These are phyloP conservation scores for Siderastrea radians DNA, from an alignment of 92 coral and sea anemone genomes.

Conservation along the genomic window DNA sequence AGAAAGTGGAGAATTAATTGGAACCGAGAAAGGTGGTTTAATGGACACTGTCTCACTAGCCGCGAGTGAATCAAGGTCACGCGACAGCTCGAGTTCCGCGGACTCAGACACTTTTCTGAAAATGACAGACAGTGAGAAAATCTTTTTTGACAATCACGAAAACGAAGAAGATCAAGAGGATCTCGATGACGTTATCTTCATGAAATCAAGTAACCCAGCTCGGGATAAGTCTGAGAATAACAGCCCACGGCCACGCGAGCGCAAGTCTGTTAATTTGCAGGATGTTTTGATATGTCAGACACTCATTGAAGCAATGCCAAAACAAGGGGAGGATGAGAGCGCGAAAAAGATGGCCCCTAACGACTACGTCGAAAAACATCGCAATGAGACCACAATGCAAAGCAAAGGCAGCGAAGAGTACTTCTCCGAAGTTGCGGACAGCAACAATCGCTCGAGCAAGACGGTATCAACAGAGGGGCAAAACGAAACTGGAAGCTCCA, in stretches of 20 bases:
- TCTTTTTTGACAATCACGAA: slow-evolving; percentile 17
- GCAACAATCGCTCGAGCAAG: slow-evolving; percentile 3
- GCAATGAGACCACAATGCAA: not conserved
- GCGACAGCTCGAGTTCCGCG: slow-evolving; percentile 28
- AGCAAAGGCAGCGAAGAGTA: not conserved
- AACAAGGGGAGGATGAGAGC: not conserved
- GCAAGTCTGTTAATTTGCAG: slow-evolving; percentile 17
- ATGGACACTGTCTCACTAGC: slow-evolving; percentile 7
- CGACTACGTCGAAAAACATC: not conserved
- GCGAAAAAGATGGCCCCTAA: slow-evolving; percentile 1
- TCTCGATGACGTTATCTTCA: slow-evolving; percentile 20
- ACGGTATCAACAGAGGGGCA: not conserved
- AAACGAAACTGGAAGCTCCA: slow-evolving; percentile 11
- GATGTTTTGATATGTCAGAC: slow-evolving; percentile 46
- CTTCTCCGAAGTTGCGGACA: not conserved
- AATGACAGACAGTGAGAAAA: not conserved
- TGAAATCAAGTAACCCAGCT: slow-evolving; percentile 21
- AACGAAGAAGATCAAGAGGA: slow-evolving; percentile 23
- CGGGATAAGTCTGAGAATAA: not conserved
- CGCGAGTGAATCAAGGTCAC: not conserved
- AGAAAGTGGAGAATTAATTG: slow-evolving; percentile 30
- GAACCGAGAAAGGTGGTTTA: slow-evolving; percentile 21
- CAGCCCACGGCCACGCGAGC: slow-evolving; percentile 39
- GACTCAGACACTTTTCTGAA: slow-evolving; percentile 30
- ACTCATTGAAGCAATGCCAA: slow-evolving; percentile 34